Base-by-base conservation (phyloP, 2,113 vertebrate genomes). In the Camelus dromedarius region DNA sequence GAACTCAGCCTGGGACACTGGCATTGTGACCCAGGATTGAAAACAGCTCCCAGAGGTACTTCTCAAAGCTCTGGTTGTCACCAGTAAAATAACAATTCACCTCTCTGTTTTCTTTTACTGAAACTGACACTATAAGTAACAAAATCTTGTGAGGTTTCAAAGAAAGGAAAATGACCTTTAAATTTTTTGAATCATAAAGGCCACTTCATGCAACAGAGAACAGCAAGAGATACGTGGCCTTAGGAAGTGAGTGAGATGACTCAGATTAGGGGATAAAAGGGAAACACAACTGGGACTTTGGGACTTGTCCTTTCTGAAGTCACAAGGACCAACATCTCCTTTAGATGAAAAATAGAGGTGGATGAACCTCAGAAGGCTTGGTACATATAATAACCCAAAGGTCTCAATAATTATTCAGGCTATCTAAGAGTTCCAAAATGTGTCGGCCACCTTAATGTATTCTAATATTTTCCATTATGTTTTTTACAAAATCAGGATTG, bases 151-250 rank as follows among this genome's bases (percentile, higher is more conserved):
- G 93, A 95, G 87, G 95, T 97, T 97, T 98, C 93, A 97, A 97
- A 98, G 95, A 97, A 97, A 98, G 58, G 97, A 98, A 97, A 96
- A 97, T 98, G 98, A 98, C 98, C 97, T 98, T 98, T 98, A 98
- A 97, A 97, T 98, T 98, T 98, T 98, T 90, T 97, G 96, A 97
- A 96, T 1, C 75, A 87, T 96, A 97, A 98, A 97, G 95, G 87
- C 79, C 89, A 81, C 8, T 77, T 96, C 96, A 93, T 88, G 94
- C 91, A 97, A 97, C 92, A 97, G 82, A 91, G 97, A 96, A 88
- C 86, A 96, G 91, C 86, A 90, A 98, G 96, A 91, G 20, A 95
- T 86, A 42, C 10, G 56, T 81, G 93, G 93, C 96, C 97, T 98
- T 98, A 92, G 52, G 14, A 98, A 97, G 93, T 97, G 95, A 97